Evolutionary conservation across 1,140 invertebrate genomes (phyloP).

Genomic region (Gryllus bimaculatus): DNA sequence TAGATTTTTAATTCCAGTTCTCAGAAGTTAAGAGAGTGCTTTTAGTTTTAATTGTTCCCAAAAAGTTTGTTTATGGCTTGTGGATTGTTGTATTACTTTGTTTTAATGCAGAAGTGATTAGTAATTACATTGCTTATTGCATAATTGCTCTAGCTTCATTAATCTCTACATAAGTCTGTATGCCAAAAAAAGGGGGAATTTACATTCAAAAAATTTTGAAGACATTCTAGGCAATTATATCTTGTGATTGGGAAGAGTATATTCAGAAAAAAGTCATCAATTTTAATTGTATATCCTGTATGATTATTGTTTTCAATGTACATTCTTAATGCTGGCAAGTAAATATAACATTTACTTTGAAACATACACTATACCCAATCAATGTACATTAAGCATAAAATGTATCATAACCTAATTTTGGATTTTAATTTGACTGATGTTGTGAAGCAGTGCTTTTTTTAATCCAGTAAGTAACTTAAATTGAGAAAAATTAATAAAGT

Average conservation of each 20-base stretch:
- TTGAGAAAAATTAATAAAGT: too few species aligned
- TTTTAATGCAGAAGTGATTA: too few species aligned
- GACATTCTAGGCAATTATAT: neutral
- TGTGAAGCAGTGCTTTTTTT: too few species aligned
- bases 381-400: too few species aligned
- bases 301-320: neutral
- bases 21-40: neutral
- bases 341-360: neutral
- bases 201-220: neutral
- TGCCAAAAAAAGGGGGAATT: too few species aligned
- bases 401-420: too few species aligned
- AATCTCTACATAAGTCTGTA: neutral
- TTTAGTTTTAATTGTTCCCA: neutral
- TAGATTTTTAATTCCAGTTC: neutral
- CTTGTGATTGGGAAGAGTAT: neutral
- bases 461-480: too few species aligned
- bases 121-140: too few species aligned
- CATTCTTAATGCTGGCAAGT: neutral
- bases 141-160: neutral
- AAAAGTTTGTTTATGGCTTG: neutral
- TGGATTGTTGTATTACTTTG: too few species aligned
- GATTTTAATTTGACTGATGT: too few species aligned
- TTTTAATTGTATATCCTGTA: neutral
- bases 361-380: neutral
- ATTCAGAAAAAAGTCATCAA: neutral